Conservation (phyloP, 1,140 invertebrate genomes). For the Hormaphis cornu region DNA sequence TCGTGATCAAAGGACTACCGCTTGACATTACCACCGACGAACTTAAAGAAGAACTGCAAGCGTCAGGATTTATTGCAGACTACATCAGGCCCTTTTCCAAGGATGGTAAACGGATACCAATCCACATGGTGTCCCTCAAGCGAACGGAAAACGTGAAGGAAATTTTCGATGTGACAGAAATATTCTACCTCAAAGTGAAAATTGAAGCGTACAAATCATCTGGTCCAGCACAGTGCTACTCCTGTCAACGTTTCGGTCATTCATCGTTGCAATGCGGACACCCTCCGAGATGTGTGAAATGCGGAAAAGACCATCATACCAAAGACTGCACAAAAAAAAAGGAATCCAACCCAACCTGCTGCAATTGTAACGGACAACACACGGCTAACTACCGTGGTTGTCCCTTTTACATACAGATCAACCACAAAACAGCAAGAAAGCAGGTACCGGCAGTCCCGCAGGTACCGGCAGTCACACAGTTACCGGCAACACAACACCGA, state of each 20-base stretch:
- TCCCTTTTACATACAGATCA: background rate
- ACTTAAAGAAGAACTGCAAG: background rate
- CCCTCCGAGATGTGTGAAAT: background rate
- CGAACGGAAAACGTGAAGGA: background rate
- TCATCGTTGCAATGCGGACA: background rate
- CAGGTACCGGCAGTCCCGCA: no score
- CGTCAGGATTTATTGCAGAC: background rate
- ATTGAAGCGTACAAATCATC: background rate
- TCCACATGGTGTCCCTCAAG: background rate
- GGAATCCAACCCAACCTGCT: background rate
- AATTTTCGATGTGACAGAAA: background rate
- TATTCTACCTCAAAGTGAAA: background rate
- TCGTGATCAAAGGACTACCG: background rate
- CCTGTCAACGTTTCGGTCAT: conserved; percentile 1
- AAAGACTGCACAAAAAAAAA: background rate
- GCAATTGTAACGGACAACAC: background rate
- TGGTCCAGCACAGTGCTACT: background rate
- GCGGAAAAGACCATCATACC: background rate
- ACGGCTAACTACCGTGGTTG: background rate
- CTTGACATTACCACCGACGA: background rate
- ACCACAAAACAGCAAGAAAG: no score
- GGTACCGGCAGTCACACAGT: no score
- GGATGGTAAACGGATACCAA: background rate
- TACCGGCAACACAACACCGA: no score
- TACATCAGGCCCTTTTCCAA: background rate